Evolutionary conservation across 2,888 invertebrate species (phyloP).

Genomic region (Tinea trinotella): DNA sequence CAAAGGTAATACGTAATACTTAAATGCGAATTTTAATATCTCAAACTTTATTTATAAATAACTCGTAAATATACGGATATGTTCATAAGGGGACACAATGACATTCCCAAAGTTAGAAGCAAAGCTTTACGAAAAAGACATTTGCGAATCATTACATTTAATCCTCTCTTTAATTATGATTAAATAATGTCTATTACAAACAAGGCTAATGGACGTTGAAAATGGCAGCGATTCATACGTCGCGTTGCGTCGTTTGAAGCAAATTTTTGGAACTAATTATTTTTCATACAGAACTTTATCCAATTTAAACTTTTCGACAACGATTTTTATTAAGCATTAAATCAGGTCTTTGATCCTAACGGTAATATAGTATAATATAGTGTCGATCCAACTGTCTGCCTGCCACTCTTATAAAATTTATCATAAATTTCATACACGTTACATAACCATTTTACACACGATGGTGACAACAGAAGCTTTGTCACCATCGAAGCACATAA

Average conservation of each 20-base stretch:
- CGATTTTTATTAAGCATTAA: no score
- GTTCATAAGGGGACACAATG: no score
- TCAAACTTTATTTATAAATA: no score
- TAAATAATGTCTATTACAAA: constrained; percentile 6
- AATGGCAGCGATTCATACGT: background rate
- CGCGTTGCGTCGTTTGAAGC: background rate
- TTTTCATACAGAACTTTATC: background rate
- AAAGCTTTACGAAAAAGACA: background rate
- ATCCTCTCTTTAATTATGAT: background rate
- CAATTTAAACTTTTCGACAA: no score
- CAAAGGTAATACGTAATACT: no score
- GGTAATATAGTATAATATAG: no score
- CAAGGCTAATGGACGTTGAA: background rate
- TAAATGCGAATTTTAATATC: no score
- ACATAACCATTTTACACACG: background rate
- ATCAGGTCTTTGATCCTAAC: no score
- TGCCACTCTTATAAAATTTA: background rate
- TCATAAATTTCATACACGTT: background rate
- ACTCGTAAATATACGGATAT: no score
- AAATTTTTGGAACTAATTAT: constrained; percentile 5
- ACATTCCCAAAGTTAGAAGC: background rate
- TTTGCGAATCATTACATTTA: background rate
- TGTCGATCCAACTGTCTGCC: no score
- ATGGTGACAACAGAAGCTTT: background rate
- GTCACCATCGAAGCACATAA: constrained; percentile 8